phyloP scores from a whole-genome alignment of 2,888 invertebrate species.

The Tetramorium bicarinatum region DNA sequence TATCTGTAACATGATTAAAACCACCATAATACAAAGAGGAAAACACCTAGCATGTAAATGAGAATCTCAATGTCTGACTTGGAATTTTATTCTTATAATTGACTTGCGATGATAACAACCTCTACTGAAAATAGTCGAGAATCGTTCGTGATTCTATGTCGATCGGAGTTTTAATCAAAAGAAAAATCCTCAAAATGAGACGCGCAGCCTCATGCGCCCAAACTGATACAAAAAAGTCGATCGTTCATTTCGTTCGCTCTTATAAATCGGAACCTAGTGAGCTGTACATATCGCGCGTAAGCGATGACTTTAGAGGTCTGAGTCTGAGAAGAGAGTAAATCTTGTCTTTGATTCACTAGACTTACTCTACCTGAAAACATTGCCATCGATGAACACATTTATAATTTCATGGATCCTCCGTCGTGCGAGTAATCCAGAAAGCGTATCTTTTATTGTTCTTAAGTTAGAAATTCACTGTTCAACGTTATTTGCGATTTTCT shows the following conservation, averaged over 20 bases:
- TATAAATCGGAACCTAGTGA: conserved; percentile 43
- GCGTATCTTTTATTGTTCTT: conserved; percentile 57
- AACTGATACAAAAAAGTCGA: conserved; percentile 40
- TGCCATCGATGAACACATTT: conserved; percentile 55
- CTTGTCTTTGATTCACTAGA: conserved; percentile 28
- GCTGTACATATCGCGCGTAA: conserved; percentile 30
- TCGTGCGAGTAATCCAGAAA: conserved; percentile 44
- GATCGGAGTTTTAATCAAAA: background rate
- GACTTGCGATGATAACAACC: conserved; percentile 1
- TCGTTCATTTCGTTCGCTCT: conserved; percentile 26
- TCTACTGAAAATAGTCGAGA: background rate
- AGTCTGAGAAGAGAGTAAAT: conserved; percentile 38
- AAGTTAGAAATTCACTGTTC: conserved; percentile 46
- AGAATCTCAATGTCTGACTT: background rate
- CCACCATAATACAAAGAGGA: background rate
- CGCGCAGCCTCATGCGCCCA: conserved; percentile 10
- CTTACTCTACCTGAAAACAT: conserved; percentile 50
- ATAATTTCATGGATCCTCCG: conserved; percentile 36
- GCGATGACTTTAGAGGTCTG: conserved; percentile 35
- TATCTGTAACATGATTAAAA: background rate
- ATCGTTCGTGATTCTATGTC: background rate
- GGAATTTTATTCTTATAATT: conserved; percentile 23
- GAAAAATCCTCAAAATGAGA: conserved; percentile 25
- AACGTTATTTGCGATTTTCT: conserved; percentile 36
- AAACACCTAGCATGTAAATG: background rate